A percentile compares a stretch with the other conserved stretches of the same genome.
Conservation (phyloP, 2,113 vertebrate genomes). For the Platanista minor region DNA sequence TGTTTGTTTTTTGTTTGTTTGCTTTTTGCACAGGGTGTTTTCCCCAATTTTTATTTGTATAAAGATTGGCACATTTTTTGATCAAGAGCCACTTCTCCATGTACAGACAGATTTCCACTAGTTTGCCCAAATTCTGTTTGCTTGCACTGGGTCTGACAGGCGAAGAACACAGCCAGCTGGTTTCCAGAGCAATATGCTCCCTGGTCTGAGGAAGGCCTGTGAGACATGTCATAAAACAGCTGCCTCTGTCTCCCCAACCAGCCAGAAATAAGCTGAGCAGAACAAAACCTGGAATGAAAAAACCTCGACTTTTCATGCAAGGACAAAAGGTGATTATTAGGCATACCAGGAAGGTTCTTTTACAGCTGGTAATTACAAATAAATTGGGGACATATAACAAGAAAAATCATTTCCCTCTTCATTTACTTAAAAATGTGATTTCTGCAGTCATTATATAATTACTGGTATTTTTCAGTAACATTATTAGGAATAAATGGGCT, state of each 20-base stretch:
- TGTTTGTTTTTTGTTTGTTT: background rate
- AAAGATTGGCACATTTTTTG: slow-evolving; percentile 26
- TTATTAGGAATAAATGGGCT: slow-evolving; percentile 81
- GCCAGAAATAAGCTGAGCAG: slow-evolving; percentile 83
- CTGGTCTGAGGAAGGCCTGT: slow-evolving; percentile 76
- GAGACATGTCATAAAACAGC: slow-evolving; percentile 82
- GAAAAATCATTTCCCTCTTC: slow-evolving; percentile 84
- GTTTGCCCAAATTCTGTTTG: slow-evolving; percentile 75
- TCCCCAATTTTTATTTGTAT: background rate
- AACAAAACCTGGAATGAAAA: slow-evolving; percentile 86
- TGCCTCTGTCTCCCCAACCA: slow-evolving; percentile 84
- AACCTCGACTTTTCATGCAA: slow-evolving; percentile 86
- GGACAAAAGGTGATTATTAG: slow-evolving; percentile 88
- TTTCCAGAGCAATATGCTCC: slow-evolving; percentile 79
- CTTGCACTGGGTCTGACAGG: slow-evolving; percentile 78
- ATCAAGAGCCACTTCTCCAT: slow-evolving; percentile 74
- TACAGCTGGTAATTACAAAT: slow-evolving; percentile 86
- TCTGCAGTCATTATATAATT: slow-evolving; percentile 86
- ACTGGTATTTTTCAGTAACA: slow-evolving; percentile 83
- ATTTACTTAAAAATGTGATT: slow-evolving; percentile 85
- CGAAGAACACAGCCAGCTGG: slow-evolving; percentile 80
- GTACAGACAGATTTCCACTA: slow-evolving; percentile 70
- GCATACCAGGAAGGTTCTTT: slow-evolving; percentile 88
- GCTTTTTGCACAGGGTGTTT: background rate
- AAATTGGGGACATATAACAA: slow-evolving; percentile 85